Evolutionary conservation across 2,888 invertebrate genomes (phyloP).

Genomic region (Ophion ventricosus): DNA sequence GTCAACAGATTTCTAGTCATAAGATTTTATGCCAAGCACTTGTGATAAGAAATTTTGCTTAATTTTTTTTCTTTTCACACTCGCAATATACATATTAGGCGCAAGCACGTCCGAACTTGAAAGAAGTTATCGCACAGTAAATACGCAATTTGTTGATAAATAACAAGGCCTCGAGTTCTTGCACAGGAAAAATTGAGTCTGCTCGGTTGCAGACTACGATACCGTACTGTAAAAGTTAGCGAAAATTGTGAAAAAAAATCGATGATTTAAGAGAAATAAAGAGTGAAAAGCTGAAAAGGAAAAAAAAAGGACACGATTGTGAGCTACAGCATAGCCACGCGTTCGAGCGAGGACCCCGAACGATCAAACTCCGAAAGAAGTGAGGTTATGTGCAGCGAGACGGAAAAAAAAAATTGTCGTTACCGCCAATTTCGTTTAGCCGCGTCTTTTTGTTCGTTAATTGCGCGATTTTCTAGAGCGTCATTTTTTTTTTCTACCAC

Average conservation of each 20-base stretch:
- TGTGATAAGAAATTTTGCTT: background rate
- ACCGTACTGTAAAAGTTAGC: background rate
- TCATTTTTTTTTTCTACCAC: background rate
- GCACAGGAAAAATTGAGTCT: background rate
- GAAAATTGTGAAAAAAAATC: background rate
- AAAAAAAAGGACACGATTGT: background rate
- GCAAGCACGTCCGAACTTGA: background rate
- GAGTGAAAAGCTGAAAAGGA: background rate
- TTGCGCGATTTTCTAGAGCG: background rate
- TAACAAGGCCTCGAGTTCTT: background rate
- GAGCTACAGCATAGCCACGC: background rate
- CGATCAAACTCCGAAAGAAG: conserved; percentile 11
- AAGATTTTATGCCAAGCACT: background rate
- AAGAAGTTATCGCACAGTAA: background rate
- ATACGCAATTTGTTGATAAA: background rate
- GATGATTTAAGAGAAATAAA: background rate
- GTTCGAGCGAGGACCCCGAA: background rate
- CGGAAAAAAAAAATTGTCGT: conserved; percentile 18
- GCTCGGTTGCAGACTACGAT: background rate
- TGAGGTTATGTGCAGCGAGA: conserved; percentile 49
- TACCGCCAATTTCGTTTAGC: background rate
- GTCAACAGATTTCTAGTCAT: background rate
- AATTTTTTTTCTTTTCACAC: background rate
- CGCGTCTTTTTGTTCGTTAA: conserved; percentile 9
- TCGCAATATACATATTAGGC: background rate